phyloP scores from a whole-genome alignment of 2,113 vertebrate genomes.

The Saguinus midas region DNA sequence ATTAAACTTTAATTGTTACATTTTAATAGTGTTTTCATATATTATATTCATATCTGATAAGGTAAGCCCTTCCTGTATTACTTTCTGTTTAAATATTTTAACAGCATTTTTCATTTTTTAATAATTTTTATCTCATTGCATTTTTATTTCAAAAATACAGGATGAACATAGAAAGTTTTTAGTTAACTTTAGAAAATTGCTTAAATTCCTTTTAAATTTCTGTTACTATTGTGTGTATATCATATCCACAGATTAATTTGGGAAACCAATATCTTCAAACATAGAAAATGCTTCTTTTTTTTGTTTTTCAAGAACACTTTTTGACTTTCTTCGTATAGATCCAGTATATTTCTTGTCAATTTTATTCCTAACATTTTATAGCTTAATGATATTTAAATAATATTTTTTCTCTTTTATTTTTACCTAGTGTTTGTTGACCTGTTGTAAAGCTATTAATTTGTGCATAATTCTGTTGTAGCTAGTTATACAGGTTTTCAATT shows the following conservation, averaged over 20 bases:
- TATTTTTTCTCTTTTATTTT: neutral
- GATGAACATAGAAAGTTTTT: neutral
- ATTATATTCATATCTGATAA: neutral
- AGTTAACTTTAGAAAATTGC: neutral
- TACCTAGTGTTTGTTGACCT: neutral
- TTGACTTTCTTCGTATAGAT: neutral
- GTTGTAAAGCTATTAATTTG: neutral
- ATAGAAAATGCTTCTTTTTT: neutral
- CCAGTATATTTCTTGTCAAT: neutral
- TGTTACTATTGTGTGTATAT: neutral
- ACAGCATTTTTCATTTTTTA: slow-evolving; percentile 2
- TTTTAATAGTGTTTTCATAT: neutral
- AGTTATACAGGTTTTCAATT: neutral
- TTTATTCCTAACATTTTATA: neutral
- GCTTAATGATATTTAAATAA: neutral
- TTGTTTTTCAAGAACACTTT: neutral
- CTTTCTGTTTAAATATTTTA: slow-evolving; percentile 21
- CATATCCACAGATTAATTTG: neutral
- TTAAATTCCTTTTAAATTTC: neutral
- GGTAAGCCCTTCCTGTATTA: neutral
- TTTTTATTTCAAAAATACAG: slow-evolving; percentile 7
- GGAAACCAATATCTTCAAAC: neutral
- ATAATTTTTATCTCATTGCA: neutral
- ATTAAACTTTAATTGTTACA: neutral
- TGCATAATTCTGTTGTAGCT: neutral